Conservation (phyloP, 2,888 invertebrate genomes). For the Ferrisia virgata region DNA sequence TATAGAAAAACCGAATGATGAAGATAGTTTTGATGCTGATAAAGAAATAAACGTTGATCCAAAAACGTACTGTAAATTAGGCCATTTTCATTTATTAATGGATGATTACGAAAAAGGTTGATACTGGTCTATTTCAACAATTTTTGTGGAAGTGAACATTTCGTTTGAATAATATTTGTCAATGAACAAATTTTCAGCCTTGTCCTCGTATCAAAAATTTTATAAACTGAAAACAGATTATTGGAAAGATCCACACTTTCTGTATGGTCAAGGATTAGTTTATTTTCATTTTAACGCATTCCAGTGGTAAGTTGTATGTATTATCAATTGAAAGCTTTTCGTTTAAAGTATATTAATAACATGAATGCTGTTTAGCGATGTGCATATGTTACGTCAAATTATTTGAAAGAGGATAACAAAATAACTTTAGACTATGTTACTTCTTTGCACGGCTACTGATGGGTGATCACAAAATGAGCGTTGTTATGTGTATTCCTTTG, state of each 20-base stretch:
- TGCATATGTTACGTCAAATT: no score
- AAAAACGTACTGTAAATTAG: slow-evolving; percentile 89
- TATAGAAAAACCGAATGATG: slow-evolving; percentile 52
- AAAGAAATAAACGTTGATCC: slow-evolving; percentile 77
- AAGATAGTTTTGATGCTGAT: slow-evolving; percentile 53
- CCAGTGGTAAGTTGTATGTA: slow-evolving; percentile 76
- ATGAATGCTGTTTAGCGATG: no score
- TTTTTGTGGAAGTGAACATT: background rate
- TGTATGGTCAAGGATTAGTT: slow-evolving; percentile 92
- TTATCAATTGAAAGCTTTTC: no score
- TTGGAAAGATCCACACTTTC: slow-evolving; percentile 86
- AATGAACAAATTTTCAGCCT: slow-evolving; percentile 63
- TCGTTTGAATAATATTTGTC: background rate
- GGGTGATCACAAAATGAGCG: no score
- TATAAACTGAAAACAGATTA: slow-evolving; percentile 73
- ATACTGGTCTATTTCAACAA: background rate
- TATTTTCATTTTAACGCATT: slow-evolving; percentile 96
- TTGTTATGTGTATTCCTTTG: no score
- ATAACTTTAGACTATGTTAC: no score
- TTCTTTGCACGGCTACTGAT: no score
- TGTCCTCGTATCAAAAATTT: slow-evolving; percentile 94
- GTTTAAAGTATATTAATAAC: no score
- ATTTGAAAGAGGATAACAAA: no score
- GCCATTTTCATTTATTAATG: slow-evolving; percentile 88
- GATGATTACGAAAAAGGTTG: slow-evolving; percentile 93